Evolutionary conservation across 2,888 invertebrate species (phyloP).

Genomic region (Trichopria drosophilae): DNA sequence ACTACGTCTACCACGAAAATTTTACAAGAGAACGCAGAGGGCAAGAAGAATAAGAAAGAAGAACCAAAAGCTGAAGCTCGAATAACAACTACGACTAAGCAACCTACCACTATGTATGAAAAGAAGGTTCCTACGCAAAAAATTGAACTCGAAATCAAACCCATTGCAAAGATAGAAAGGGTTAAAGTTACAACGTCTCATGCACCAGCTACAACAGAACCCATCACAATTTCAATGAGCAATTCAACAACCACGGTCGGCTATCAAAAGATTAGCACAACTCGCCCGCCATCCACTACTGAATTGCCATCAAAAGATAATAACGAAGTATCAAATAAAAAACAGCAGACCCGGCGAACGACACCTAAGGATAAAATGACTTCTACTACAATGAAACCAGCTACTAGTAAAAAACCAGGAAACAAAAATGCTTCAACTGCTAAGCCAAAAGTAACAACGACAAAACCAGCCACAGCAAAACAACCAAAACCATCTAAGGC

Average conservation of each 20-base stretch:
- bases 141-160: constrained; percentile 20
- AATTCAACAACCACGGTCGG: no score
- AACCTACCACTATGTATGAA: constrained; percentile 33
- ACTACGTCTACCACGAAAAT: constrained; percentile 42
- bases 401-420: no score
- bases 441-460: constrained; percentile 31
- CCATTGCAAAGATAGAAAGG: no score
- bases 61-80: constrained; percentile 37
- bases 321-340: no score
- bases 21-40: constrained; percentile 18
- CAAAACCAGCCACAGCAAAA: constrained; percentile 35
- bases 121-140: constrained; percentile 32
- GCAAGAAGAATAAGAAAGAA: constrained; percentile 16
- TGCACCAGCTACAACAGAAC: no score
- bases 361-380: no score
- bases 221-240: no score
- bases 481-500: constrained; percentile 26
- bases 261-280: no score
- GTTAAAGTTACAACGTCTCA: no score
- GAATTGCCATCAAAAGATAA: no score
- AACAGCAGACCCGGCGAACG: no score
- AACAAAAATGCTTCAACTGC: constrained; percentile 2
- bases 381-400: constrained; percentile 9
- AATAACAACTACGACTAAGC: constrained; percentile 36
- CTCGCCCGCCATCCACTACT: no score